phyloP scores from a whole-genome alignment of 2,888 invertebrate species.

The Drosophila vallismaia region DNA sequence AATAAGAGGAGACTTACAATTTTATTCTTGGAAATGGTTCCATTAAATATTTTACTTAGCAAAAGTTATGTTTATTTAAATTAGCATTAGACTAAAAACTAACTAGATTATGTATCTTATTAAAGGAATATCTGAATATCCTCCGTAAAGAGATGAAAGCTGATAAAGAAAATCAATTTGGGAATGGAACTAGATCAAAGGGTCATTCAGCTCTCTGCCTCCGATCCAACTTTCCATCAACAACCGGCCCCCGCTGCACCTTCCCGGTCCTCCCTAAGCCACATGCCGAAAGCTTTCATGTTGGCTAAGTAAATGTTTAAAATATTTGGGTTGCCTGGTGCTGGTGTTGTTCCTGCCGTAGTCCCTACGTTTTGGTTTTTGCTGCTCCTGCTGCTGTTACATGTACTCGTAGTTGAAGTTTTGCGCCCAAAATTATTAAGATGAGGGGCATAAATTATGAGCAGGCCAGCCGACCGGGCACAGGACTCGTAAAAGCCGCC shows the following conservation, averaged over 20 bases:
- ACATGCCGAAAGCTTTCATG: slow-evolving; percentile 37
- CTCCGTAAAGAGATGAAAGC: slow-evolving; percentile 31
- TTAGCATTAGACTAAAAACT: not conserved
- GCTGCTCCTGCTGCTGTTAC: slow-evolving; percentile 43
- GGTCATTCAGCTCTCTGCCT: slow-evolving; percentile 33
- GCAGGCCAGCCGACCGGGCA: slow-evolving; percentile 39
- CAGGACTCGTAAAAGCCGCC: slow-evolving; percentile 68
- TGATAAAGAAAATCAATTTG: slow-evolving; percentile 40
- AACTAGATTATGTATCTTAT: not conserved
- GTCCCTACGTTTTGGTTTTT: slow-evolving; percentile 21
- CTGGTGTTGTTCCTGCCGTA: slow-evolving; percentile 13
- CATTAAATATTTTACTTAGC: not conserved
- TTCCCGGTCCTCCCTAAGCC: not conserved
- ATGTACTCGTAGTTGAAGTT: slow-evolving; percentile 58
- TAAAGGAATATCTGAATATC: slow-evolving; percentile 4
- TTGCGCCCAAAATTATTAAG: slow-evolving; percentile 78
- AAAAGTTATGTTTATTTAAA: no score
- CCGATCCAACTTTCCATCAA: slow-evolving; percentile 8
- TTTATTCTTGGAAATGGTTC: not conserved
- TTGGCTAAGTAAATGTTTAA: slow-evolving; percentile 74
- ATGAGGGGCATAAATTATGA: slow-evolving; percentile 80
- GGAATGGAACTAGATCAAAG: slow-evolving; percentile 41
- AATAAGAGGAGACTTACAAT: not conserved
- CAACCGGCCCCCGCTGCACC: not conserved
- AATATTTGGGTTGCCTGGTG: slow-evolving; percentile 63